A percentile compares a stretch with the other conserved stretches of the same genome.
These are phyloP conservation scores for Ladona fulva DNA, from an alignment of 1,140 invertebrate species.

Conservation along the genomic window DNA sequence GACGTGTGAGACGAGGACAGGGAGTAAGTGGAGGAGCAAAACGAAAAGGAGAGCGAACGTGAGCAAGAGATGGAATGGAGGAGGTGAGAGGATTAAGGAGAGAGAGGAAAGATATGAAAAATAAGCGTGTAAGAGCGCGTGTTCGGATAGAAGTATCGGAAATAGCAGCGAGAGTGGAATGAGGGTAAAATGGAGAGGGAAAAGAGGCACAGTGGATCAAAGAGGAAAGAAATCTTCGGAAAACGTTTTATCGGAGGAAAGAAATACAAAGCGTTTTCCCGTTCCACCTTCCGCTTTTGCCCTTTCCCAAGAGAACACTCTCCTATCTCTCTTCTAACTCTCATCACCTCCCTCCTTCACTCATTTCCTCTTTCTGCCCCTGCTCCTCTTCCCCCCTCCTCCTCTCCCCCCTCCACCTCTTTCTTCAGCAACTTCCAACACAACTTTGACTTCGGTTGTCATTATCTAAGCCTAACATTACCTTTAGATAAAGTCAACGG, in stretches of 20 bases:
- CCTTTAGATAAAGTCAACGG: too few species aligned
- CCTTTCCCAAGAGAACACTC: not conserved
- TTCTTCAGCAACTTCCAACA: not conserved
- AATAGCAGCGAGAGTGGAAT: not conserved
- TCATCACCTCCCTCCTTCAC: not conserved
- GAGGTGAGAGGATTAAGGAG: too few species aligned
- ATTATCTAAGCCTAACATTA: too few species aligned
- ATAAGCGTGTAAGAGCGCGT: too few species aligned
- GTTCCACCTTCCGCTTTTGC: not conserved
- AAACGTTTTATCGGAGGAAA: slow-evolving; percentile 1
- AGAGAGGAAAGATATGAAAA: too few species aligned
- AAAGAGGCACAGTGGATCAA: not conserved
- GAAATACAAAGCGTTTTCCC: not conserved
- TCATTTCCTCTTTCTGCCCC: not conserved
- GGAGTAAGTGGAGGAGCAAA: not conserved
- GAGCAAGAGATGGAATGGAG: too few species aligned
- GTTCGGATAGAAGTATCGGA: too few species aligned
- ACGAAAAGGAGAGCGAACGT: too few species aligned
- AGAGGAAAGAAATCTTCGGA: not conserved
- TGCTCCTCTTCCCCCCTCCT: not conserved
- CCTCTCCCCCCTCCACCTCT: not conserved
- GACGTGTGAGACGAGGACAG: too few species aligned
- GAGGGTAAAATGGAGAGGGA: not conserved
- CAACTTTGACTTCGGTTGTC: too few species aligned
- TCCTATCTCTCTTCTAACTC: not conserved